Evolutionary conservation across 2,888 invertebrate species (phyloP).

Genomic region (Limnephilus marmoratus): DNA sequence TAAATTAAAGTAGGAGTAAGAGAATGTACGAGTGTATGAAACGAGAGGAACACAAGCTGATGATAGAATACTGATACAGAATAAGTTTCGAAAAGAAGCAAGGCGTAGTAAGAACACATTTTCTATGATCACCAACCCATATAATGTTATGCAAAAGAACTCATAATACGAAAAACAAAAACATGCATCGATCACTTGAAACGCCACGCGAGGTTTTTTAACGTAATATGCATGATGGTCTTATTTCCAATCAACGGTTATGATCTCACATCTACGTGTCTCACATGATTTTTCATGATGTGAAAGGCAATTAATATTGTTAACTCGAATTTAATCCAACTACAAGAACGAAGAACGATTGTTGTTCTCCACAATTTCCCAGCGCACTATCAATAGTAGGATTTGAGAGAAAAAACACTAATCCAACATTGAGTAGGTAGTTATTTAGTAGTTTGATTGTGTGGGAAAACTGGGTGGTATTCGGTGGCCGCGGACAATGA

Average conservation of each 20-base stretch:
- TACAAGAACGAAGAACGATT: not conserved
- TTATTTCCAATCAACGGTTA: constrained; percentile 2
- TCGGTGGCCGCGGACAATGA: constrained; percentile 19
- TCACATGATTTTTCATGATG: constrained; percentile 2
- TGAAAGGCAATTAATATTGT: not conserved
- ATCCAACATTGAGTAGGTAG: constrained; percentile 17
- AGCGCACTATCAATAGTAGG: not conserved
- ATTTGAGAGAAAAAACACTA: constrained; percentile 31
- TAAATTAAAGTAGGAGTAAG: no score
- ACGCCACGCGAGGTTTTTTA: not conserved
- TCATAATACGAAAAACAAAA: not conserved
- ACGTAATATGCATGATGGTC: not conserved
- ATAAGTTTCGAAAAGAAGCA: not conserved
- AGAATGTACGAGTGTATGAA: no score
- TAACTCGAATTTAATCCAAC: not conserved
- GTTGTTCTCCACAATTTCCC: not conserved
- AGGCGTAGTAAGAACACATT: not conserved
- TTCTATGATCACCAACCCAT: not conserved
- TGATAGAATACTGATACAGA: not conserved
- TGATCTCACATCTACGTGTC: not conserved
- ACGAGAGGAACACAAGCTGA: no score
- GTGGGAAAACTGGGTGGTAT: constrained; percentile 27
- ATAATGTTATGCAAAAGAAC: not conserved
- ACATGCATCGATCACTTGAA: not conserved
- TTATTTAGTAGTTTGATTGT: not conserved